Base-by-base conservation (phyloP, 1,140 invertebrate genomes). In the Pararge aegeria region DNA sequence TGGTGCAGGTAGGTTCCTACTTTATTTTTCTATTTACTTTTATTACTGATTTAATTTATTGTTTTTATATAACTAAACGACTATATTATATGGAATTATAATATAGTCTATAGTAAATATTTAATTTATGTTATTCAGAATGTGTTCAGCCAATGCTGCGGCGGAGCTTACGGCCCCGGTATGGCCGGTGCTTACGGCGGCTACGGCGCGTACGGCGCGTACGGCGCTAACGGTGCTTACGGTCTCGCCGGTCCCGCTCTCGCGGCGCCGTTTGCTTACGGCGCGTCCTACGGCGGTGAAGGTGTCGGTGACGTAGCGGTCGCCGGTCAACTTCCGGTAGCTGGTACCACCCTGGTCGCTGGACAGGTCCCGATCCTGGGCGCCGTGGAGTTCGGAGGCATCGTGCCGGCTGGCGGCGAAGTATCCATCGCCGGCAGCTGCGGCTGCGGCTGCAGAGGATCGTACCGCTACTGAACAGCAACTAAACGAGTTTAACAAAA, bases 1-100 rank as follows among this genome's bases (percentile, higher is more conserved):
- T 73, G 57, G 34, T 73, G 15, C 68, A 73, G 54, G 71, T 73
- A 67, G 24, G 24, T 24, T 24, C 60, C 15, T 15, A 37, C 42
- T 61, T 13, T 7, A 50, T 5, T 15, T 38, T n/a, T 6, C 10
- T 37, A n/a, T n/a, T n/a, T n/a, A n/a, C n/a, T n/a, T n/a, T n/a
- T n/a, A n/a, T n/a, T n/a, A n/a, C n/a, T n/a, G n/a, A n/a, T n/a
- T 37, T 37, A 12, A 12, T 37, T 37, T 37, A 12, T 10, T 10
- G 34, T 37, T n/a, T n/a, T n/a, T n/a, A n/a, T n/a, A n/a, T n/a
- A n/a, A n/a, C n/a, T n/a, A n/a, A n/a, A n/a, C n/a, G n/a, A n/a
- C n/a, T n/a, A n/a, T n/a, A n/a, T n/a, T n/a, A n/a, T n/a, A n/a
- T n/a, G n/a, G n/a, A n/a, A n/a, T n/a, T n/a, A n/a, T n/a, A n/a